A percentile compares a stretch with the other conserved stretches of the same genome.
Conservation (phyloP, 2,113 vertebrate species). For the Opisthocomus hoazin region DNA sequence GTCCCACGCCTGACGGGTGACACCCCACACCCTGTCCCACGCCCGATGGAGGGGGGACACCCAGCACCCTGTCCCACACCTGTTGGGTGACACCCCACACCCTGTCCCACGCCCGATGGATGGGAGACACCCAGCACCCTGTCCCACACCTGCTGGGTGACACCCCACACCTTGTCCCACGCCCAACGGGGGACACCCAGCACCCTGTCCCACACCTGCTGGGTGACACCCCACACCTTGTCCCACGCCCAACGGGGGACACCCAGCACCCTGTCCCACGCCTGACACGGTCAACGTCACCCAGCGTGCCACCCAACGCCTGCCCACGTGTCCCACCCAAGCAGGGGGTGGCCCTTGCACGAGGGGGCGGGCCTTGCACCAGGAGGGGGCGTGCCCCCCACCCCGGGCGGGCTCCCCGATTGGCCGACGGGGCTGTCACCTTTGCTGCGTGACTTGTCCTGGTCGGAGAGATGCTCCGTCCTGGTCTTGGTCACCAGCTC, state of each 20-base stretch:
- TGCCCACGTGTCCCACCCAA: neutral
- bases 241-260: neutral
- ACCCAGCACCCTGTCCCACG: rapidly evolving
- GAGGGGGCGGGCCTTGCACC: neutral
- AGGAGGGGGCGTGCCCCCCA: neutral
- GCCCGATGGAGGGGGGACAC: too few species aligned
- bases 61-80: too few species aligned
- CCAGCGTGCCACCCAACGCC: neutral
- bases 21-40: too few species aligned
- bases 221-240: neutral
- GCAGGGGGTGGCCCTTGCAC: neutral
- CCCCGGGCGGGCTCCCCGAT: rapidly evolving
- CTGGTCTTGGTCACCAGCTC: constrained; percentile 95
- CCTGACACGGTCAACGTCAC: neutral
- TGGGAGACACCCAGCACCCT: too few species aligned
- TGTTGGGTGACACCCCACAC: neutral
- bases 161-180: neutral
- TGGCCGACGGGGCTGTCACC: constrained; percentile 67
- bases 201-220: neutral
- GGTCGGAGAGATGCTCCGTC: constrained; percentile 92
- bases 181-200: too few species aligned
- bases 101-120: too few species aligned
- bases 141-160: neutral
- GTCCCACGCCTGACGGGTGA: neutral
- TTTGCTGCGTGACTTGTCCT: constrained; percentile 94